These are phyloP conservation scores for Pseudopipra pipra DNA, from an alignment of 2,113 vertebrate species.

Conservation along the genomic window DNA sequence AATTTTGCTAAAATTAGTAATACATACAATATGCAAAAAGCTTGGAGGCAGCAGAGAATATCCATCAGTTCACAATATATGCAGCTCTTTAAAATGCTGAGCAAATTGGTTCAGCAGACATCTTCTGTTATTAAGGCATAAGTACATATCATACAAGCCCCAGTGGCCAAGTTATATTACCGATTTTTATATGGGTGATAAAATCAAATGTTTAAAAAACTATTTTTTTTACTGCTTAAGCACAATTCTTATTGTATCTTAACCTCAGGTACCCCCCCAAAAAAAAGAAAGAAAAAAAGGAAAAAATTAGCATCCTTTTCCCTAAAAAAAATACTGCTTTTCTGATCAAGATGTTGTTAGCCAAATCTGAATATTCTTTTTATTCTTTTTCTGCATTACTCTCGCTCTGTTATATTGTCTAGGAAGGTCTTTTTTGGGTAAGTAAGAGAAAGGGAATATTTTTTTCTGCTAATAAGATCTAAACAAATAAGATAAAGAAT, in stretches of 20 bases:
- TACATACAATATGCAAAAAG: neutral
- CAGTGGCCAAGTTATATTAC: neutral
- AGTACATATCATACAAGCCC: neutral
- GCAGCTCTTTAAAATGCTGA: neutral
- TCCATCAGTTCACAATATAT: neutral
- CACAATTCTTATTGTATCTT: neutral
- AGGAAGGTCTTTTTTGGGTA: neutral
- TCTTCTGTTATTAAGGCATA: neutral
- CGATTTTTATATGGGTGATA: neutral
- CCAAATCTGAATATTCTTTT: neutral
- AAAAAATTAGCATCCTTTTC: neutral
- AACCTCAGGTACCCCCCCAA: neutral
- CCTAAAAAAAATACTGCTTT: neutral
- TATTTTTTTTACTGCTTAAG: neutral
- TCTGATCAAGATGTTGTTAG: neutral
- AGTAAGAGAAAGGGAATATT: neutral
- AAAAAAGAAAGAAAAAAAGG: neutral
- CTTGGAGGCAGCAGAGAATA: neutral
- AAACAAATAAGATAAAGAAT: constrained; percentile 39
- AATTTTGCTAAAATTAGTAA: neutral
- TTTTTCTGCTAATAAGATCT: constrained; percentile 4
- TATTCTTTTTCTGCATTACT: neutral
- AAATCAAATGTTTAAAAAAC: neutral
- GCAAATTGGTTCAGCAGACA: neutral
- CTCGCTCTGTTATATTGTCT: neutral